A percentile compares a stretch with the other conserved stretches of the same genome.
These are phyloP conservation scores for Leistus spinibarbis DNA, from an alignment of 2,888 invertebrate species.

Conservation along the genomic window DNA sequence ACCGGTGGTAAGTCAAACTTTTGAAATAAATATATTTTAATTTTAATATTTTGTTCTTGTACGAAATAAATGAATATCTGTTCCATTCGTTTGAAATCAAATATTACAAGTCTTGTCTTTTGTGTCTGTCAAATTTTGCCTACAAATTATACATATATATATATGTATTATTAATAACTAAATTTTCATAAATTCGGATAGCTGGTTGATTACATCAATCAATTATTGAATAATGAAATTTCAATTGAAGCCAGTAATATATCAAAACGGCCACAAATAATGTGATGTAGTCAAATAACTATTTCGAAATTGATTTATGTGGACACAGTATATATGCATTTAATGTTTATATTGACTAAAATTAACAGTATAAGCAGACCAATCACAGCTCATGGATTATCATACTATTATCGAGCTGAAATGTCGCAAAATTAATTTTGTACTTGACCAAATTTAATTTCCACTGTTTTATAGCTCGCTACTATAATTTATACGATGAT, in stretches of 20 bases:
- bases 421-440: not conserved
- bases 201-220: not conserved
- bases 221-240: not conserved
- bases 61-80: not conserved
- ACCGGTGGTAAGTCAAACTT: conserved; percentile 74
- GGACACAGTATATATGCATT: not conserved
- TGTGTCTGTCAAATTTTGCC: no score
- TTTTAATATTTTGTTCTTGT: no score
- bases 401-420: not conserved
- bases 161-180: no score
- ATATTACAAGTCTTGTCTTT: no score
- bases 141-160: no score
- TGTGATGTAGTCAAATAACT: not conserved
- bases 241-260: not conserved
- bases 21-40: no score
- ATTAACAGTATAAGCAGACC: not conserved
- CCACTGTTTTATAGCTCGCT: no score
- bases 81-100: no score
- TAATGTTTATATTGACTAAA: not conserved
- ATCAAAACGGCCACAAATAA: conserved; percentile 1
- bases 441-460: no score
- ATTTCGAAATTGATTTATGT: conserved; percentile 1
- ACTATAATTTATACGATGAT: not conserved
- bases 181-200: no score
- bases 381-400: not conserved